These are phyloP conservation scores for Sebastes variabilis DNA, from an alignment of 2,797 vertebrate species.

Conservation along the genomic window DNA sequence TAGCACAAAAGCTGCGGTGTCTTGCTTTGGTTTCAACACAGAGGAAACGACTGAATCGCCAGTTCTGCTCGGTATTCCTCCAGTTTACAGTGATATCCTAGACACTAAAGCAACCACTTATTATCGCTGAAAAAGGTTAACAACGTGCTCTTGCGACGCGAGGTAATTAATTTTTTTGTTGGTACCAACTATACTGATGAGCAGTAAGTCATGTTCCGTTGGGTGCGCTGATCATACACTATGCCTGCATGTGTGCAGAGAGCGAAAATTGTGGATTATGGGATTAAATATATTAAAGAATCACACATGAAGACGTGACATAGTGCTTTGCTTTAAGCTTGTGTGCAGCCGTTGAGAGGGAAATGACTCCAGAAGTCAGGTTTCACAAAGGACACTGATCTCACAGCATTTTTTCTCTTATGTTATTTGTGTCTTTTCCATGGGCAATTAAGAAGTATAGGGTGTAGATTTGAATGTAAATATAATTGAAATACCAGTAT, in stretches of 20 bases:
- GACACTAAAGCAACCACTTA: conserved; percentile 11
- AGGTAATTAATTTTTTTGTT: conserved; percentile 33
- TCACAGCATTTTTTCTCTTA: background rate
- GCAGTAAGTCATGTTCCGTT: conserved; percentile 4
- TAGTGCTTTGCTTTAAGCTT: conserved; percentile 16
- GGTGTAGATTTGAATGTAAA: background rate
- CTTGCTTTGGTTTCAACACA: conserved; percentile 21
- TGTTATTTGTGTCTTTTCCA: background rate
- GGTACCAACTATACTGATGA: conserved; percentile 12
- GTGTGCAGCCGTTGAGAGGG: conserved; percentile 16
- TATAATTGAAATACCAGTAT: background rate
- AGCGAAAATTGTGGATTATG: conserved; percentile 44
- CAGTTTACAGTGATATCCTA: conserved; percentile 28
- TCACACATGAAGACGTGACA: conserved; percentile 41
- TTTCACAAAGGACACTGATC: conserved; percentile 49
- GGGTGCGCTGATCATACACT: conserved; percentile 2
- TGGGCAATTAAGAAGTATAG: background rate
- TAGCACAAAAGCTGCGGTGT: conserved; percentile 53
- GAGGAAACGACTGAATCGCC: conserved; percentile 40
- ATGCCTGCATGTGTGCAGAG: background rate
- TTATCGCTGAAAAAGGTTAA: conserved; percentile 44
- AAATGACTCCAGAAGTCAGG: conserved; percentile 30
- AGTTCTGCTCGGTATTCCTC: conserved; percentile 18
- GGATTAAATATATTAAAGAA: conserved; percentile 56
- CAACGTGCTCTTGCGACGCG: background rate